Evolutionary conservation across 2,888 invertebrate species (phyloP), one percentile per base, ranked within the genome.

Genomic region (Drosophila anomalata): DNA sequence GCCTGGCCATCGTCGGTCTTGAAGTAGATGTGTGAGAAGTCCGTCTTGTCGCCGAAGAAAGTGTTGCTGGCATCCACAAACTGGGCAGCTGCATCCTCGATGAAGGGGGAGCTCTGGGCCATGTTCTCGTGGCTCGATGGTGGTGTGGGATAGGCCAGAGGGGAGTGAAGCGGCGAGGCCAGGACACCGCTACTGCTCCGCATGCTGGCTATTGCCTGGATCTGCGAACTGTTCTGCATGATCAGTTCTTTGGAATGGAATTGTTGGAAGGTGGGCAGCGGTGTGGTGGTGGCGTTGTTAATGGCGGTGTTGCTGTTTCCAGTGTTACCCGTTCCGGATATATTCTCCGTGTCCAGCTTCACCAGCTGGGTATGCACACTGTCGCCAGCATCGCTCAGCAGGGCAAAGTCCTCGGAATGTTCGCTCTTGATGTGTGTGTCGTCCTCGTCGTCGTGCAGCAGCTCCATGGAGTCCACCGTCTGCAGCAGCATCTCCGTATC

Each of bases 111-210:
- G n/a, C 91, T 90, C 73, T 91, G 91, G 1, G 92, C 88, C 26
- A 91, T 89, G 22, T 96, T 96, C 92, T 96, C 97, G 81, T 96
- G 96, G 79, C 96, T 97, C 1, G 97, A 96, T 4, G 97, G 97
- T 22, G 97, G 97, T 8, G 97, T 97, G 2, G 97, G 97, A 89
- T 97, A 97, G 22, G 96, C 94, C 82, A 97, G 93, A 0, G 95
- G 95, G 29, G 95, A 95, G 74, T 94, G 94, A 68, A 95, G 79
- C 0, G 95, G 95, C 0, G 94, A 94, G 75, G 94, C 93, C 93
- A 93, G 55, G 93, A 94, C 75, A 44, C 77, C 75, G 48, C 77
- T 92, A 84, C 84, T 90, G 88, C 22, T 22, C 12, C 72, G 92
- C 77, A 87, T 91, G 89, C 71, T 91, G 89, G 84, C 78, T 53